phyloP scores from a whole-genome alignment of 2,113 vertebrate genomes.

The Chloroceryle aenea region DNA sequence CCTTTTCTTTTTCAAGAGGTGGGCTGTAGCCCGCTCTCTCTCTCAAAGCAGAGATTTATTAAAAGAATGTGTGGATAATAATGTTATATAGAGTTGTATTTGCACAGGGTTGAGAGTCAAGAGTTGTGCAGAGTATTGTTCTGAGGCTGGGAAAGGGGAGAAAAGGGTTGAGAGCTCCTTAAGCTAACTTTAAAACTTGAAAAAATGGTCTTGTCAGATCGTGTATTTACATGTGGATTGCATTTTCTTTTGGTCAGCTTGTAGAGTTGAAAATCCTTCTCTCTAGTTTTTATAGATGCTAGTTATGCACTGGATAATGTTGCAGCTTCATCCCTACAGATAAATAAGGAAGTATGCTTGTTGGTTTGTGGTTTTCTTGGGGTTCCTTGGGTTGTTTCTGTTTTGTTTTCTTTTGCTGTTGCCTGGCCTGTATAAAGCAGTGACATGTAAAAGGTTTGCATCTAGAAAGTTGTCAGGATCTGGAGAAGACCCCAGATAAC shows the following conservation, averaged over 20 bases:
- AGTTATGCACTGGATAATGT: neutral
- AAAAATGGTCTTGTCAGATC: neutral
- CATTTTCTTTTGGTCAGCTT: neutral
- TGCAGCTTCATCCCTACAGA: neutral
- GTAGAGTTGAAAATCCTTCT: neutral
- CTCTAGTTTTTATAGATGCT: neutral
- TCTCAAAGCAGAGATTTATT: neutral
- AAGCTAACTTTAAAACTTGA: neutral
- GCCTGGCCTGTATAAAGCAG: neutral
- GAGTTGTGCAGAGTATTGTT: neutral
- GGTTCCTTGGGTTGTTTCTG: neutral
- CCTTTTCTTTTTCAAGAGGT: neutral
- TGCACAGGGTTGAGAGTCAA: neutral
- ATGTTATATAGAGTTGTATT: neutral
- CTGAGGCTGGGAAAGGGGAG: neutral
- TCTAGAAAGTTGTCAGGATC: neutral
- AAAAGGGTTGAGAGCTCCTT: neutral
- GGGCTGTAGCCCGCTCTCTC: neutral
- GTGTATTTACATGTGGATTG: neutral
- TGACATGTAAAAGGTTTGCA: neutral
- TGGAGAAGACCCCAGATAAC: neutral
- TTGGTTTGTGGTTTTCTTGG: neutral
- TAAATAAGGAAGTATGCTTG: neutral
- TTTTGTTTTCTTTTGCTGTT: neutral
- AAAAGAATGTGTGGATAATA: neutral